These are phyloP conservation scores for Sphaerodactylus townsendi DNA, from an alignment of 2,113 vertebrate species.

Conservation along the genomic window DNA sequence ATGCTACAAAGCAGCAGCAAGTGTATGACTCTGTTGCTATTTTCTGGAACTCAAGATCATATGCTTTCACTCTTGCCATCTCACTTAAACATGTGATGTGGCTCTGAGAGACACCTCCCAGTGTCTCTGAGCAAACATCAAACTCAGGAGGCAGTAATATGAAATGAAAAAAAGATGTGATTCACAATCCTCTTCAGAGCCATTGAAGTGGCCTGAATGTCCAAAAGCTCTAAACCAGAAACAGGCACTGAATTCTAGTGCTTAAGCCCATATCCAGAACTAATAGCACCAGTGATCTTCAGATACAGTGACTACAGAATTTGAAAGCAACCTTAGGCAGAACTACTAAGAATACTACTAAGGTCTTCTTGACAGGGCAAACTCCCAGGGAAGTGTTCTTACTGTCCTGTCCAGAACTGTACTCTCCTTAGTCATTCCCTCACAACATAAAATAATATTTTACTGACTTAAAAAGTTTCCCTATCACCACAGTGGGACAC, in stretches of 20 bases:
- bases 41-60: no score
- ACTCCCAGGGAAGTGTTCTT: no score
- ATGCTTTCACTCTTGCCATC: not conserved
- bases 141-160: not conserved
- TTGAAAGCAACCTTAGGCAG: not conserved
- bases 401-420: no score
- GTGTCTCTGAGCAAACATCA: not conserved
- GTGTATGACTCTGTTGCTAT: not conserved
- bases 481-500: no score
- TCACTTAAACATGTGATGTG: not conserved
- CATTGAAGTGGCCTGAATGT: not conserved
- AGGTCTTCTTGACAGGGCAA: no score
- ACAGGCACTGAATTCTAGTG: not conserved
- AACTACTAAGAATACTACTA: no score
- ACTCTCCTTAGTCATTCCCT: no score
- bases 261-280: not conserved
- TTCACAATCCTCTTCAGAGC: not conserved
- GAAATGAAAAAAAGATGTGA: not conserved
- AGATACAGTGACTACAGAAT: not conserved
- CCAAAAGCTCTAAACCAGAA: not conserved
- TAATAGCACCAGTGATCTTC: not conserved
- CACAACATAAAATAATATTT: no score
- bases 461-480: no score
- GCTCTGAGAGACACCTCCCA: not conserved
- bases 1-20: not conserved